These are phyloP conservation scores for Setipinna tenuifilis DNA, from an alignment of 2,797 vertebrate species.

Conservation along the genomic window DNA sequence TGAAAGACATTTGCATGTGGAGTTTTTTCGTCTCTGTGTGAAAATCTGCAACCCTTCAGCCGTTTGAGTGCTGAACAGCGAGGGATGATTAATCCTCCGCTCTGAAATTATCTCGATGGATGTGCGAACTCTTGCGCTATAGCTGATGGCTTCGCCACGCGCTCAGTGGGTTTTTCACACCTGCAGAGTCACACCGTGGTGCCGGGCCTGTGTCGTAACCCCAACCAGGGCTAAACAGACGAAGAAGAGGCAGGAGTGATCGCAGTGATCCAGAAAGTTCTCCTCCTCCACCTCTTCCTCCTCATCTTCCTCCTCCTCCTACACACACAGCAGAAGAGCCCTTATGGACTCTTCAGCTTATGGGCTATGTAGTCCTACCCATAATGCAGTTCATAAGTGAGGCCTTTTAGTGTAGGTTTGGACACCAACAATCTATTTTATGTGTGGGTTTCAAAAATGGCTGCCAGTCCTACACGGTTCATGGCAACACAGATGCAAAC, in stretches of 20 bases:
- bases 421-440: background rate
- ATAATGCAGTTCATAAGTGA: background rate
- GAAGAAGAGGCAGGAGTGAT: conserved; percentile 15
- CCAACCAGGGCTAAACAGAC: background rate
- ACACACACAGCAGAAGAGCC: background rate
- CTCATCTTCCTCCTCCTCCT: background rate
- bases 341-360: background rate
- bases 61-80: background rate
- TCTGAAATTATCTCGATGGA: conserved; percentile 28
- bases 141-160: background rate
- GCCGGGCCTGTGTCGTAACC: background rate
- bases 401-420: background rate
- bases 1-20: background rate
- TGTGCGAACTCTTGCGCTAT: conserved; percentile 18
- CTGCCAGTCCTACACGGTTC: background rate
- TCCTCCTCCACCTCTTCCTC: background rate
- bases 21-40: background rate
- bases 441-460: background rate
- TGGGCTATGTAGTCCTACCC: background rate
- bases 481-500: background rate
- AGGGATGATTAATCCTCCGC: conserved; percentile 30
- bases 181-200: background rate
- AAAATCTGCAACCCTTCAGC: background rate
- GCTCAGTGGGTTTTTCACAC: conserved; percentile 17
- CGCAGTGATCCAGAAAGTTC: background rate